A percentile compares a stretch with the other conserved stretches of the same genome.
Conservation (phyloP, 2,888 invertebrate species). For the Cyclophora albipunctata region DNA sequence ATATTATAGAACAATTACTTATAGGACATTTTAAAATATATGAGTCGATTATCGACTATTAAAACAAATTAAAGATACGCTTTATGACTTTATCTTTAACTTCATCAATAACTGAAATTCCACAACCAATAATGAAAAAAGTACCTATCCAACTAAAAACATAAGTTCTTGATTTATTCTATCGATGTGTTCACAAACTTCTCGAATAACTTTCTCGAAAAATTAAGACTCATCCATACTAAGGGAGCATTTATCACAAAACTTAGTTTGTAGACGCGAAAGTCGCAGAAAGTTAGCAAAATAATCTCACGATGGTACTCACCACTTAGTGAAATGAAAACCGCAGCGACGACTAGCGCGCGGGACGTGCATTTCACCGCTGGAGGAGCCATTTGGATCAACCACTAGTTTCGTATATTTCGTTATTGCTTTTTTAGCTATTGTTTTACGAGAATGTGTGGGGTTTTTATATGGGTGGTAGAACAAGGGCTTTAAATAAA, state of each 20-base stretch:
- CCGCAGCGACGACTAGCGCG: conserved; percentile 28
- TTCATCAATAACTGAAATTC: too few relatives aligned
- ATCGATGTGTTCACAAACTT: conserved; percentile 1
- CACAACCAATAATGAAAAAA: too few relatives aligned
- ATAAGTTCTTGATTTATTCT: too few relatives aligned
- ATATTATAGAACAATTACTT: too few relatives aligned
- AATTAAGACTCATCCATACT: conserved; percentile 12
- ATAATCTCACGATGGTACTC: conserved; percentile 43
- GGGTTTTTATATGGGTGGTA: not conserved
- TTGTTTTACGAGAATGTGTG: too few relatives aligned
- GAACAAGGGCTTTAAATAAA: conserved; percentile 5
- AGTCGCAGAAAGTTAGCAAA: conserved; percentile 26
- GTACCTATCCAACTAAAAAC: too few relatives aligned
- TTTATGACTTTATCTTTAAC: too few relatives aligned
- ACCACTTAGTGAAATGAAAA: conserved; percentile 62
- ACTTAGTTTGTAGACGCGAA: conserved; percentile 32
- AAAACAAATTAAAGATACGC: too few relatives aligned
- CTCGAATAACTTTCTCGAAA: conserved; percentile 23
- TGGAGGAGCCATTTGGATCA: conserved; percentile 39
- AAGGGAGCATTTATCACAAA: conserved; percentile 34
- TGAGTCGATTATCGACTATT: too few relatives aligned
- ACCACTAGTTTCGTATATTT: conserved; percentile 24
- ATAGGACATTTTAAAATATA: too few relatives aligned
- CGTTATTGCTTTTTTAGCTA: not conserved
- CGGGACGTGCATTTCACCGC: conserved; percentile 26